These are phyloP conservation scores for Leptinotarsa defecta DNA, from an alignment of 1,140 invertebrate species.

Conservation along the genomic window DNA sequence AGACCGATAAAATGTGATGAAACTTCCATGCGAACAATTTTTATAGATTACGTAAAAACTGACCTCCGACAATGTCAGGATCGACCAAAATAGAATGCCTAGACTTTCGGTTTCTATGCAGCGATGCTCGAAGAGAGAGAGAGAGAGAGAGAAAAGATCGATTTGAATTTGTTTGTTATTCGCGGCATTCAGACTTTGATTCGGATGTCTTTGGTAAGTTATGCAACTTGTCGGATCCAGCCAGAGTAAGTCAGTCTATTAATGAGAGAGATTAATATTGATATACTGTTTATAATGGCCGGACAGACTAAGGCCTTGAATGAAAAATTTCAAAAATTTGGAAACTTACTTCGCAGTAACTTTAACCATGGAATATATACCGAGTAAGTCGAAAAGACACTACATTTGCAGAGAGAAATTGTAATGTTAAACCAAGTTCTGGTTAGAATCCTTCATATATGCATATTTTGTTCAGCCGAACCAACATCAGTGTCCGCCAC, in stretches of 20 bases:
- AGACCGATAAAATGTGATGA: not conserved
- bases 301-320: too few relatives aligned
- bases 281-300: too few relatives aligned
- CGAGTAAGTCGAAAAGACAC: too few relatives aligned
- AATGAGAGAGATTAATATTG: too few relatives aligned
- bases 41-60: constrained; percentile 47
- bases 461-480: too few relatives aligned
- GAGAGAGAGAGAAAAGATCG: constrained; percentile 13
- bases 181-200: not conserved
- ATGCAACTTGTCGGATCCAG: not conserved
- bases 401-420: too few relatives aligned
- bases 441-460: too few relatives aligned
- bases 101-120: constrained; percentile 46
- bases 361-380: too few relatives aligned
- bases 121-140: constrained; percentile 29
- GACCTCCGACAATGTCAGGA: constrained; percentile 51
- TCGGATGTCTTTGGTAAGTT: not conserved
- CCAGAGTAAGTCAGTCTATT: not conserved
- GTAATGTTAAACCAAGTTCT: too few relatives aligned
- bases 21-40: not conserved
- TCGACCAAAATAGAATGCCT: constrained; percentile 45
- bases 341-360: too few relatives aligned
- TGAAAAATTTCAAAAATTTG: too few relatives aligned
- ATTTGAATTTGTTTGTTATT: constrained; percentile 21
- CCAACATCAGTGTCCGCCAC: too few relatives aligned